A percentile compares a stretch with the other conserved stretches of the same genome.
These are phyloP conservation scores for Centrocercus urophasianus DNA, from an alignment of 2,113 vertebrate species.

Conservation along the genomic window DNA sequence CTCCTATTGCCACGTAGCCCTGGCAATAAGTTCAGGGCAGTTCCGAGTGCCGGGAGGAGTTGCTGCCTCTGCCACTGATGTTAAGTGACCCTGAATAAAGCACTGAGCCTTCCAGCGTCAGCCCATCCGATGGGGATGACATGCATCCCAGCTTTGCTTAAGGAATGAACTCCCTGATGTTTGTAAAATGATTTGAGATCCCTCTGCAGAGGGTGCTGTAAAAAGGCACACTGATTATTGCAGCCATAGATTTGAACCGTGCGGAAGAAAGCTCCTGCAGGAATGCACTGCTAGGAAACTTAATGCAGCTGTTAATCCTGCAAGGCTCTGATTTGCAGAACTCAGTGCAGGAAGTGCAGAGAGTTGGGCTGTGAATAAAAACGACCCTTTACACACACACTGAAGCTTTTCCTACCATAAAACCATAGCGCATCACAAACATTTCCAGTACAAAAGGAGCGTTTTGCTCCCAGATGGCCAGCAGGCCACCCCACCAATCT, in stretches of 20 bases:
- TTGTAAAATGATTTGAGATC: background rate
- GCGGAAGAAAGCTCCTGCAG: constrained; percentile 23
- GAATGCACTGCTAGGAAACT: constrained; percentile 6
- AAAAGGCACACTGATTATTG: background rate
- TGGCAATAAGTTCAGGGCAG: constrained; percentile 29
- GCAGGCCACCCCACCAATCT: background rate
- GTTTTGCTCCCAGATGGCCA: background rate
- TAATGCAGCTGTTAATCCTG: constrained; percentile 34
- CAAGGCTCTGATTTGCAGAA: constrained; percentile 27
- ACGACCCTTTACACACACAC: background rate
- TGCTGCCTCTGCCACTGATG: background rate
- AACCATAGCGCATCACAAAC: background rate
- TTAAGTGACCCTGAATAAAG: constrained; percentile 44
- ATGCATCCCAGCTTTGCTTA: background rate
- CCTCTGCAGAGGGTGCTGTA: background rate
- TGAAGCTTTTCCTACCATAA: background rate
- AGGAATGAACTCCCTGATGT: constrained; percentile 46
- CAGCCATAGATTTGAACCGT: background rate
- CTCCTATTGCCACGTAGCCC: background rate
- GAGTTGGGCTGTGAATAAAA: background rate
- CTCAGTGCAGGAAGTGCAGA: background rate
- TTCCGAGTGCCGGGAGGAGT: background rate
- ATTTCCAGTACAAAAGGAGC: background rate
- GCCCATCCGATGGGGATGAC: constrained; percentile 12
- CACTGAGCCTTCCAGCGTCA: constrained; percentile 15